Percentiles rank a stretch among this genome's conserved stretches.
phyloP scores from a whole-genome alignment of 2,888 invertebrate species.

The Crepidodera aurea region DNA sequence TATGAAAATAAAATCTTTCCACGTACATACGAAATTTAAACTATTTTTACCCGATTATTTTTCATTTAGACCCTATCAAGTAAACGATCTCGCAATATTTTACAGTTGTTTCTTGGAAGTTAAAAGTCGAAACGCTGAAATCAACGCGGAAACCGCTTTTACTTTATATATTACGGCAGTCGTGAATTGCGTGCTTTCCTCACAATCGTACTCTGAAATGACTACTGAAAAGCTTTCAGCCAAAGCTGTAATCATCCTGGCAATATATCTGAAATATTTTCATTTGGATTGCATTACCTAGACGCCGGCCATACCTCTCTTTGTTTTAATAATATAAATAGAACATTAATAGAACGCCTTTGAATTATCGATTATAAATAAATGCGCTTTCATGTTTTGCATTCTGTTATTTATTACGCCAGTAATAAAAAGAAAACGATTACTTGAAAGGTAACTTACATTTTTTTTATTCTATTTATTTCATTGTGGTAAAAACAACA shows the following conservation, averaged over 20 bases:
- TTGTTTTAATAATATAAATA: slow-evolving; percentile 41
- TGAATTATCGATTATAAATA: slow-evolving; percentile 31
- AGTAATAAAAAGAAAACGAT: too few relatives aligned
- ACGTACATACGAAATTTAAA: neutral
- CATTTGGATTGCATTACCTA: slow-evolving; percentile 39
- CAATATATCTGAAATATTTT: slow-evolving; percentile 43
- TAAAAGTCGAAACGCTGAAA: neutral
- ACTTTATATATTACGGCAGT: neutral
- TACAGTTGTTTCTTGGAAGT: neutral
- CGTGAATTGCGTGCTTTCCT: slow-evolving; percentile 46
- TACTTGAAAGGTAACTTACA: too few relatives aligned
- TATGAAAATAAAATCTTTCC: too few relatives aligned
- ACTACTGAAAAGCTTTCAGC: slow-evolving; percentile 48
- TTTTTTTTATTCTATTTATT: too few relatives aligned
- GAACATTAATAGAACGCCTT: slow-evolving; percentile 38
- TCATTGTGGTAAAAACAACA: too few relatives aligned
- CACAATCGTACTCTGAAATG: slow-evolving; percentile 46
- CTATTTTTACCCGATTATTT: neutral
- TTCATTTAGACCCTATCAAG: neutral
- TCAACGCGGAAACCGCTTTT: neutral
- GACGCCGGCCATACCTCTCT: slow-evolving; percentile 32
- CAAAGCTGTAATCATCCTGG: slow-evolving; percentile 43
- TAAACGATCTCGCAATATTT: neutral
- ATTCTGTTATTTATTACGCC: neutral
- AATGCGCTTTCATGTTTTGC: slow-evolving; percentile 22